Conservation (phyloP, 1,140 invertebrate species). For the Drosophila setifemur region DNA sequence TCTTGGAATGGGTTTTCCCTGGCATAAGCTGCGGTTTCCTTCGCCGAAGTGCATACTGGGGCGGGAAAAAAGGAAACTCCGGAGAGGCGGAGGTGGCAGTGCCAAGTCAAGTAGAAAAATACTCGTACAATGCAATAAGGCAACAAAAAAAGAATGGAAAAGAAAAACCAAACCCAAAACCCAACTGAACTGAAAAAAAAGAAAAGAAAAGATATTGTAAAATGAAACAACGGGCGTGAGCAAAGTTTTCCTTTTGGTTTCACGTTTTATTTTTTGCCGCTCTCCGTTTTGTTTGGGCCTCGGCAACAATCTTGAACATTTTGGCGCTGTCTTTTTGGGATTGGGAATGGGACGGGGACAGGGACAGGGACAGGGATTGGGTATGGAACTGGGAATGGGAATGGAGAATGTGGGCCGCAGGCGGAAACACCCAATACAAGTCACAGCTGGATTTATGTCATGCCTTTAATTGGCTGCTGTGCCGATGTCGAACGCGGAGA, state of each 20-base stretch:
- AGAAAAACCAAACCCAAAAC: constrained; percentile 32
- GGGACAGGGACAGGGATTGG: too few species aligned
- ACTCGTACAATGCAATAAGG: constrained; percentile 76
- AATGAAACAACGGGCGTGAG: constrained; percentile 74
- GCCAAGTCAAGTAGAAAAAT: constrained; percentile 81
- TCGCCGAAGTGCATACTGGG: constrained; percentile 63
- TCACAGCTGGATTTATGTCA: constrained; percentile 82
- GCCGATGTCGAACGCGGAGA: constrained; percentile 54
- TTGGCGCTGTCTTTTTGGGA: constrained; percentile 63
- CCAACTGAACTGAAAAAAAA: constrained; percentile 14
- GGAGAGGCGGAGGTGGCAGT: constrained; percentile 43
- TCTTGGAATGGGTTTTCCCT: constrained; percentile 6
- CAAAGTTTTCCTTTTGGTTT: constrained; percentile 47
- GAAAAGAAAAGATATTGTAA: constrained; percentile 46
- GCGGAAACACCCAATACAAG: constrained; percentile 82
- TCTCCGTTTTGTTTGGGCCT: constrained; percentile 62
- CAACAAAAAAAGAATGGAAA: constrained; percentile 31
- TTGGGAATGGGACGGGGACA: neutral
- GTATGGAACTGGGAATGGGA: neutral
- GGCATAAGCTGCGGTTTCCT: constrained; percentile 74
- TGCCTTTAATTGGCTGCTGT: constrained; percentile 82
- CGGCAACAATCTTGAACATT: constrained; percentile 79
- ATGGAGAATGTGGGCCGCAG: constrained; percentile 79
- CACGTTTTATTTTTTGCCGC: constrained; percentile 16
- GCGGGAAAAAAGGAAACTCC: constrained; percentile 38